Percentiles rank a stretch among this genome's conserved stretches.
Evolutionary conservation across 2,797 vertebrate genomes (phyloP).

Genomic region (Prunella strophiata): DNA sequence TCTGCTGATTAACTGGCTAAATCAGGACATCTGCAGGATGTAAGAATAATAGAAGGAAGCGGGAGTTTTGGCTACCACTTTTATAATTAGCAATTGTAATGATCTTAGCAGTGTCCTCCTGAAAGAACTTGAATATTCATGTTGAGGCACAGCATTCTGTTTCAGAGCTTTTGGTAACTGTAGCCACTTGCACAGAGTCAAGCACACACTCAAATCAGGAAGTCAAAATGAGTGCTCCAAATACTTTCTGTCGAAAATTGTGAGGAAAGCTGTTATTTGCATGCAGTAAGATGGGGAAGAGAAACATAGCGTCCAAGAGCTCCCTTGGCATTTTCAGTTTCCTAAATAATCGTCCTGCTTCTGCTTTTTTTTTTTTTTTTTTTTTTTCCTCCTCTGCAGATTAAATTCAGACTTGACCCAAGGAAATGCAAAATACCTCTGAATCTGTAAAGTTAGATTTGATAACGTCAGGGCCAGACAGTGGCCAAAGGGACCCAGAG

Average conservation of each 20-base stretch:
- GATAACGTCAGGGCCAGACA: background rate
- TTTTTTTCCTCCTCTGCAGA: background rate
- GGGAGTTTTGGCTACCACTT: slow-evolving; percentile 54
- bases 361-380: background rate
- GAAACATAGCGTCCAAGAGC: background rate
- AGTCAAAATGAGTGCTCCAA: slow-evolving; percentile 24
- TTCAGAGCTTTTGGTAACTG: slow-evolving; percentile 38
- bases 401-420: slow-evolving; percentile 29
- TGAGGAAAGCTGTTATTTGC: slow-evolving; percentile 62
- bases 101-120: slow-evolving; percentile 63
- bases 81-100: slow-evolving; percentile 78
- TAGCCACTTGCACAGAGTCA: slow-evolving; percentile 37
- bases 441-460: background rate
- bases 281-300: slow-evolving; percentile 38
- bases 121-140: slow-evolving; percentile 54
- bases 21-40: slow-evolving; percentile 79
- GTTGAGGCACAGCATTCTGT: slow-evolving; percentile 22
- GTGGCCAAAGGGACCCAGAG: background rate
- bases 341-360: background rate
- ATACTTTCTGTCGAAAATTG: slow-evolving; percentile 15
- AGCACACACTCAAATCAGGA: slow-evolving; percentile 55
- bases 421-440: background rate
- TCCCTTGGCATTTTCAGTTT: slow-evolving; percentile 23
- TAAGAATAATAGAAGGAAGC: slow-evolving; percentile 78
- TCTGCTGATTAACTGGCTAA: slow-evolving; percentile 65